These are phyloP conservation scores for Takifugu flavidus DNA, from an alignment of 2,113 vertebrate genomes.

Conservation along the genomic window DNA sequence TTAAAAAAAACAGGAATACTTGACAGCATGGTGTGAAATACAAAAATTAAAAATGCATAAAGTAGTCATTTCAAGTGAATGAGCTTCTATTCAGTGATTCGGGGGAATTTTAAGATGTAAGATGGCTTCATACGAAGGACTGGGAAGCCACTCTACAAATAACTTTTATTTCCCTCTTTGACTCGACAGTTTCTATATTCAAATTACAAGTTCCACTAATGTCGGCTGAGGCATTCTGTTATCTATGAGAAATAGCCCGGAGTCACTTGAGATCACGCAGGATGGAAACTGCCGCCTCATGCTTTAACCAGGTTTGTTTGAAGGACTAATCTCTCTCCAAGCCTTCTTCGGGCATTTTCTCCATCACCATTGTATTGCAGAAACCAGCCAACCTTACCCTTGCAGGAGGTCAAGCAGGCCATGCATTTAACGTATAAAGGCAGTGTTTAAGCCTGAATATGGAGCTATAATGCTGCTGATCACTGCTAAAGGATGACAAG, in stretches of 20 bases:
- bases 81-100: constrained; percentile 16
- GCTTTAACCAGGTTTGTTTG: constrained; percentile 38
- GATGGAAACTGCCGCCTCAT: constrained; percentile 32
- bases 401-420: constrained; percentile 24
- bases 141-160: too few relatives aligned
- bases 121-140: too few relatives aligned
- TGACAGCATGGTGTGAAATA: constrained; percentile 44
- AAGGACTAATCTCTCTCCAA: constrained; percentile 32
- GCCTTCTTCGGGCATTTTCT: constrained; percentile 29
- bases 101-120: too few relatives aligned
- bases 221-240: constrained; percentile 24
- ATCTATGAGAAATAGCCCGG: constrained; percentile 35
- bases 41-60: constrained; percentile 25
- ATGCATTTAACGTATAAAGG: constrained; percentile 21
- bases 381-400: constrained; percentile 11
- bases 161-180: constrained; percentile 7
- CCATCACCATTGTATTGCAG: constrained; percentile 34
- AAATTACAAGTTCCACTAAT: constrained; percentile 37
- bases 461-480: constrained; percentile 15
- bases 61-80: constrained; percentile 17
- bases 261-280: constrained; percentile 27
- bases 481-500: constrained; percentile 5
- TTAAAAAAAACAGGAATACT: constrained; percentile 50
- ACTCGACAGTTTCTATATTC: constrained; percentile 23
- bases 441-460: constrained; percentile 12